Evolutionary conservation across 2,797 vertebrate genomes (phyloP), one percentile per base, ranked within the genome.

Genomic region (Scolopax bukidnonensis): DNA sequence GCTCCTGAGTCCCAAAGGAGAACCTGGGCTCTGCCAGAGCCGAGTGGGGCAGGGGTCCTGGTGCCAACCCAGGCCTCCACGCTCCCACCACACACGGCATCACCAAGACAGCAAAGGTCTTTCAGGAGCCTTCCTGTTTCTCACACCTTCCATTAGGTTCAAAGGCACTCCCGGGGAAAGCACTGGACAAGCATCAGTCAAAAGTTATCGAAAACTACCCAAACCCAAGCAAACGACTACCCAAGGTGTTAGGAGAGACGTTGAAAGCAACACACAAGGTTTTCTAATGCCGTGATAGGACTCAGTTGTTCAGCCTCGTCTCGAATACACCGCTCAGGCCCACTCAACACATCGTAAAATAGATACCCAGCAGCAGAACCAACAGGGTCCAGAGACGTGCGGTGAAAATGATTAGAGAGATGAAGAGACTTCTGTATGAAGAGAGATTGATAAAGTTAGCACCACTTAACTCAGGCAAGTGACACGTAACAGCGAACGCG

Each of bases 351-450:
- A 96, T 96, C 90, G 94, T 92, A 97, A 95, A 95, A 97, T 74
- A 97, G 92, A 97, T 18, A 97, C 41, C 97, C 3, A 97, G 93
- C 70, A 97, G 93, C 59, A 97, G 93, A 88, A 97, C 89, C 41
- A 96, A 95, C 93, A 97, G 87, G 93, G 57, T 97, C 95, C 96
- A 97, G 89, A 97, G 95, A 71, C 86, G 86, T 11, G 90, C 48
- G 80, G 92, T 97, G 97, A 88, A 82, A 96, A 97, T 96, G 25
- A 92, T 95, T 95, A 97, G 90, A 95, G 91, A 95, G 73, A 96
- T 95, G 97, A 91, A 96, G 96, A 96, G 84, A 84, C 73, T 96
- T 97, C 97, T 97, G 96, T 78, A 57, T 91, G 96, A 97, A 96
- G 93, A 97, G 87, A 97, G 97, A 97, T 80, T 24, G 82, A 91